These are phyloP conservation scores for Tupiocoris notatus DNA, from an alignment of 2,888 invertebrate species.

Conservation along the genomic window DNA sequence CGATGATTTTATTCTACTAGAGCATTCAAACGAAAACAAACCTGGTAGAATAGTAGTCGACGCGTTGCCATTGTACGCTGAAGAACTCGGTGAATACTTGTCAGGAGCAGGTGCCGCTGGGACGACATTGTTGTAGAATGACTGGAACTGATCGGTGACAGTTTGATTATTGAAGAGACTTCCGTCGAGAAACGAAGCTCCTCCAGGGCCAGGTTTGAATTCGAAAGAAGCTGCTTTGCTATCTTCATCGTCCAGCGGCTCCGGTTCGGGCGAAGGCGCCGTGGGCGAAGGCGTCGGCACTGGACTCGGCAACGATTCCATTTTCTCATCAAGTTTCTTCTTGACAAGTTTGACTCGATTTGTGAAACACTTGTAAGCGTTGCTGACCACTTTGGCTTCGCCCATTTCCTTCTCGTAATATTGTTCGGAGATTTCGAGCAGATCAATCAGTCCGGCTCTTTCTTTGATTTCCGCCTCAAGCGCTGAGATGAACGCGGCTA, in stretches of 20 bases:
- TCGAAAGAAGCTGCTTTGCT: background rate
- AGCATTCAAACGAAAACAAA: too few relatives aligned
- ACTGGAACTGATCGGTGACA: slow-evolving; percentile 4
- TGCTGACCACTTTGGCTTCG: slow-evolving; percentile 93
- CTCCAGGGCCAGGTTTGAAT: slow-evolving; percentile 20
- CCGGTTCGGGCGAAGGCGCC: slow-evolving; percentile 74
- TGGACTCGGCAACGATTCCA: slow-evolving; percentile 68
- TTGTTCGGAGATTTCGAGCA: slow-evolving; percentile 76
- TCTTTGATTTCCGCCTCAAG: slow-evolving; percentile 80
- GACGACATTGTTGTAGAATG: background rate
- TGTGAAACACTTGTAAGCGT: slow-evolving; percentile 93
- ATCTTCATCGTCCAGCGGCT: slow-evolving; percentile 15
- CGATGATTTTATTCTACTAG: too few relatives aligned
- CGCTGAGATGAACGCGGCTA: slow-evolving; percentile 77
- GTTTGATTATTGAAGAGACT: slow-evolving; percentile 27
- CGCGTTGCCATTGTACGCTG: slow-evolving; percentile 12
- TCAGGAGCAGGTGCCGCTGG: background rate
- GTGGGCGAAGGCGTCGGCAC: slow-evolving; percentile 68
- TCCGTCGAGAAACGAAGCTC: slow-evolving; percentile 29
- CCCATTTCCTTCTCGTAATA: slow-evolving; percentile 87
- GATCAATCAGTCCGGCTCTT: slow-evolving; percentile 71
- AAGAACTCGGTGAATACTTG: slow-evolving; percentile 4
- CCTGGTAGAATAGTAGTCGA: background rate
- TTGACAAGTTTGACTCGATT: slow-evolving; percentile 81
- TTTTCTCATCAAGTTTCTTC: slow-evolving; percentile 79